These are phyloP conservation scores for Kryptolebias marmoratus DNA, from an alignment of 2,113 vertebrate genomes.

Conservation along the genomic window DNA sequence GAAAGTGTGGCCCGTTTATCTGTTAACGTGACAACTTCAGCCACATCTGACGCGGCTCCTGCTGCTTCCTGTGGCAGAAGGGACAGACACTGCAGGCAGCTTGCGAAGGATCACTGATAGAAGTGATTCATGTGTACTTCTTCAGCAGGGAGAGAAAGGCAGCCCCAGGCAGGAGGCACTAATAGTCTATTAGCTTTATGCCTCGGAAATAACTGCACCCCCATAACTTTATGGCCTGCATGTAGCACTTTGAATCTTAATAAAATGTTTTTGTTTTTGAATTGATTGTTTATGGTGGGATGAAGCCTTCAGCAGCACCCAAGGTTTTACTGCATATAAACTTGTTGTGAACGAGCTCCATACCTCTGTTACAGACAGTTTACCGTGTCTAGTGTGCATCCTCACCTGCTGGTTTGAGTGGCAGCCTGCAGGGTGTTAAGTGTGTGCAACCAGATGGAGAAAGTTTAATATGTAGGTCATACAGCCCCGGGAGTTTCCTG, in stretches of 20 bases:
- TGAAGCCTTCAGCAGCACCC: slow-evolving; percentile 18
- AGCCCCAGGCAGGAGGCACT: slow-evolving; percentile 60
- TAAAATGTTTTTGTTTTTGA: slow-evolving; percentile 71
- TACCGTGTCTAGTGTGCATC: slow-evolving; percentile 7
- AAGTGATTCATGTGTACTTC: slow-evolving; percentile 72
- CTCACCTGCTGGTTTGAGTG: slow-evolving; percentile 69
- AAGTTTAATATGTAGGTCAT: slow-evolving; percentile 69
- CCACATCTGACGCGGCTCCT: slow-evolving; percentile 41
- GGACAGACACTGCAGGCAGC: slow-evolving; percentile 55
- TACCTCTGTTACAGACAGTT: slow-evolving; percentile 3
- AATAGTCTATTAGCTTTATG: slow-evolving; percentile 76
- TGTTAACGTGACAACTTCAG: slow-evolving; percentile 62
- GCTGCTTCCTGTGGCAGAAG: slow-evolving; percentile 33
- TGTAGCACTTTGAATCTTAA: slow-evolving; percentile 65
- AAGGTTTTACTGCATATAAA: slow-evolving; percentile 45
- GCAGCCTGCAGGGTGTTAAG: slow-evolving; percentile 60
- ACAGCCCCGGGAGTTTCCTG: slow-evolving; percentile 34
- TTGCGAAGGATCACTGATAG: slow-evolving; percentile 61
- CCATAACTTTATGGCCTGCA: slow-evolving; percentile 57
- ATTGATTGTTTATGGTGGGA: slow-evolving; percentile 45
- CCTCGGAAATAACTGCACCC: slow-evolving; percentile 69
- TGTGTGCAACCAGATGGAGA: slow-evolving; percentile 59
- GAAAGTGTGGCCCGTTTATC: slow-evolving; percentile 62
- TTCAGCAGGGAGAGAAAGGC: slow-evolving; percentile 45
- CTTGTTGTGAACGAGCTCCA: slow-evolving; percentile 40